Evolutionary conservation across 2,888 invertebrate genomes (phyloP), one percentile per base, ranked within the genome.

Genomic region (Drosophila picticornis): DNA sequence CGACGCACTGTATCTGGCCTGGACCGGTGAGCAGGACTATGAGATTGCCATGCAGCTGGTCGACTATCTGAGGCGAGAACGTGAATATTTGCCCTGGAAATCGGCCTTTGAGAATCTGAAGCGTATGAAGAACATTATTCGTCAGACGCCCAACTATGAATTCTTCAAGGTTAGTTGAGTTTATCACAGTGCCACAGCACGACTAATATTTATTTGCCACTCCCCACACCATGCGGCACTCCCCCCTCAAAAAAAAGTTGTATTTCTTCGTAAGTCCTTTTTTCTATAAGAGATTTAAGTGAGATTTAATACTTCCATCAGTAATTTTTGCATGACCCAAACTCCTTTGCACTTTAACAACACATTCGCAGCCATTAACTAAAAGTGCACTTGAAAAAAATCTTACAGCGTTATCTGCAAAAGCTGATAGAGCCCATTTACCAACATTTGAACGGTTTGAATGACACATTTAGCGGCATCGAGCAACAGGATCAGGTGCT

Each of bases 1-100:
- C 59, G 98, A 99, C 92, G 95, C 96, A 0, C 94, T 96, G 72
- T 96, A 95, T 34, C 56, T 93, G 77, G 96, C 96, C 29, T 95
- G 95, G 94, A 93, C 95, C 29, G 95, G 95, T 40, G 93, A 95
- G 64, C 93, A 96, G 22, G 94, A 95, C 73, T 97, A 97, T 82
- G 94, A 94, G 5, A 94, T 95, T 0, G 95, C 96, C 2, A 94
- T 97, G 77, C 93, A 93, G 2, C 81, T 95, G 27, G 87, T 94
- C 3, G 92, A 93, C 57, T 95, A 95, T 84, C 83, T 95, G 58
- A 73, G 73, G 10, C 86, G 92, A 1, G 94, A 94, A 75, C 90
- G 89, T 0, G 93, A 93, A 63, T 94, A 94, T 65, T 86, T 93
- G 58, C 94, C 94, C 4, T 94, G 94, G 94, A 93, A 92, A 52